Evolutionary conservation across 2,113 vertebrate genomes (phyloP), one percentile per base, ranked within the genome.

Genomic region (Beaufortia kweichowensis): DNA sequence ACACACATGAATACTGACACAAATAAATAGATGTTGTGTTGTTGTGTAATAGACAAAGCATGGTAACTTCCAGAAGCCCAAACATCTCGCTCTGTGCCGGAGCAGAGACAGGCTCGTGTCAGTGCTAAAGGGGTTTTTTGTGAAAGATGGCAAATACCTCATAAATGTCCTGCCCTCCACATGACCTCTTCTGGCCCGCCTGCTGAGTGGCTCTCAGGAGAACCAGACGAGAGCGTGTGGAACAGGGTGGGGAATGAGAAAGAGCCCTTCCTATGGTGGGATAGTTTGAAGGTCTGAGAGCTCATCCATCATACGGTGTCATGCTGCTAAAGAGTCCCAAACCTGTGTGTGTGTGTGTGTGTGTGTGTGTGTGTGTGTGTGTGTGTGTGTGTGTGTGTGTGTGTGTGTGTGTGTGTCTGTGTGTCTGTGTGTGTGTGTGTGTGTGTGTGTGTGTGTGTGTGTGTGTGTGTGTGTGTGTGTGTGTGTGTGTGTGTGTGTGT

Each of bases 111-210:
- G n/a, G 35, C 43, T 33, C 55, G 26, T 75, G 75, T 75, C 78
- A 75, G 61, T 72, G 28, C 28, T 43, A 71, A 43, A 35, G 59
- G 72, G 68, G 59, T 72, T 75, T 63, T 62, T 69, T 81, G 56
- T 81, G 77, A 59, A 59, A 43, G 39, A 74, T 77, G 77, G 69
- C 24, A 77, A 79, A 79, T 70, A 82, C 76, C 79, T 81, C 81
- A 83, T 83, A 82, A 82, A 85, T 70, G 76, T 66, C 50, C 33
- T 75, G 81, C 61, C 83, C 83, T 81, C 71, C 14, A 41, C 33
- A 24, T 77, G 83, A 85, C 83, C 83, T 77, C 71, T 69, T 73
- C 75, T 82, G 69, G 75, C 75, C 61, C 59, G 64, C 56, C 55
- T 62, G 60, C 62, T 63, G 67, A 81, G 76, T 26, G 79, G 57